Conservation (phyloP, 2,113 vertebrate genomes). For the Sinocyclocheilus maitianheensis region DNA sequence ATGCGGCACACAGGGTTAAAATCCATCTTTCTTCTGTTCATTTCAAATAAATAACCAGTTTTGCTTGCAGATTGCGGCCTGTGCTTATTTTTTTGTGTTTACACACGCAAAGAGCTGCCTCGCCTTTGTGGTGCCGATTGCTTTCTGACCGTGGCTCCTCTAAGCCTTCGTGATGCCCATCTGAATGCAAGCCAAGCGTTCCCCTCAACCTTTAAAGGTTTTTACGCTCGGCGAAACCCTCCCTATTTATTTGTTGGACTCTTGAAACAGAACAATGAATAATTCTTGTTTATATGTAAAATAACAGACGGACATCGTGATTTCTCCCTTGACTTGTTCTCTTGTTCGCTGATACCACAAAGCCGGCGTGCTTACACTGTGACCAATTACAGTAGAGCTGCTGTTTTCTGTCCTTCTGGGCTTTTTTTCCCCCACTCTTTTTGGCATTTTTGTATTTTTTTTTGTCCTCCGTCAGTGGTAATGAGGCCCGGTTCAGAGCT, state of each 20-base stretch:
- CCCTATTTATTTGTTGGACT: conserved; percentile 56
- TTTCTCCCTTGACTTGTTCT: conserved; percentile 48
- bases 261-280: conserved; percentile 50
- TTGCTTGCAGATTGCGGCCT: not conserved
- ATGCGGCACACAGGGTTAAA: not conserved
- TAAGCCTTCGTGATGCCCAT: conserved; percentile 52
- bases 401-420: conserved; percentile 72
- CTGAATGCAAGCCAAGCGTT: conserved; percentile 52
- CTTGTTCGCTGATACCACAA: conserved; percentile 55
- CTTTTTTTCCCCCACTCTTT: conserved; percentile 59
- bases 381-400: conserved; percentile 84
- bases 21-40: not conserved
- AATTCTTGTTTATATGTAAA: conserved; percentile 58
- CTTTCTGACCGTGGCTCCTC: conserved; percentile 20
- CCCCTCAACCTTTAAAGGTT: conserved; percentile 33
- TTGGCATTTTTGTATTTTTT: conserved; percentile 43
- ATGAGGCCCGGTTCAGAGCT: conserved; percentile 87
- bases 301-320: conserved; percentile 36
- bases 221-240: conserved; percentile 53
- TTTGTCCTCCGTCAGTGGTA: conserved; percentile 85
- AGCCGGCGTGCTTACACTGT: conserved; percentile 66
- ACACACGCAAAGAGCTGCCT: not conserved
- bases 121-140: conserved; percentile 9
- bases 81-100: not conserved
- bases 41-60: conserved; percentile 29